Base-by-base conservation (phyloP, 2,113 vertebrate species). In the Paraplagusia blochii region DNA sequence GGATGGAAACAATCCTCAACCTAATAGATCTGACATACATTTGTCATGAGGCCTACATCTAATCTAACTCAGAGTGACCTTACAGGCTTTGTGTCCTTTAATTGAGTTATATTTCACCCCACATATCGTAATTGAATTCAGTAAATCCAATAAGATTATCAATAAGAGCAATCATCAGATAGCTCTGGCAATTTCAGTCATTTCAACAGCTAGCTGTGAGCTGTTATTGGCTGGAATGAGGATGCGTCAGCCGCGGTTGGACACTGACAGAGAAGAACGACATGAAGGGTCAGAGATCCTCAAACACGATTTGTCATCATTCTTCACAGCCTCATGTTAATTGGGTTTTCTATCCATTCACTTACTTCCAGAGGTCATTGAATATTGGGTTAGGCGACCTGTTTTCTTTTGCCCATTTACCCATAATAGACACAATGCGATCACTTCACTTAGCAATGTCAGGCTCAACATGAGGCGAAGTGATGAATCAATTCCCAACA, bases 41-140 rank as follows among this genome's bases (percentile, higher is more conserved):
- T 76, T 85, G 86, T 78, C 83, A 69, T 8, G 61, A 68, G 58
- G 58, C 62, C 50, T 34, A 12, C 48, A 45, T 66, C 54, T 6
- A 29, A 29, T 6, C 53, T 82, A 67, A 80, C 83, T 72, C 63
- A 74, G 66, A 72, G 66, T 56, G 84, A 87, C 86, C 83, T 66
- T 68, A 76, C 74, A 79, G 71, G 59, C 16, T 57, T 38, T 12
- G 44, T 72, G 64, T 67, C 74, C 58, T 60, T 53, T 88, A 72
- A 85, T 54, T 61, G 66, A 76, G 73, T 87, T 87, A 83, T 79
- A 53, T 62, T 74, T 85, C 73, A 84, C 74, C 79, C 83, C 53
- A 1, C 44, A 47, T 34, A 53, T 39, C 66, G 59, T 72, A 84
- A 89, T 83, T 74, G 61, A 87, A 86, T 86, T 69, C 69, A 81